Evolutionary conservation across 2,797 vertebrate species (phyloP), one percentile per base, ranked within the genome.

Genomic region (Percopsis omiscomaycus): DNA sequence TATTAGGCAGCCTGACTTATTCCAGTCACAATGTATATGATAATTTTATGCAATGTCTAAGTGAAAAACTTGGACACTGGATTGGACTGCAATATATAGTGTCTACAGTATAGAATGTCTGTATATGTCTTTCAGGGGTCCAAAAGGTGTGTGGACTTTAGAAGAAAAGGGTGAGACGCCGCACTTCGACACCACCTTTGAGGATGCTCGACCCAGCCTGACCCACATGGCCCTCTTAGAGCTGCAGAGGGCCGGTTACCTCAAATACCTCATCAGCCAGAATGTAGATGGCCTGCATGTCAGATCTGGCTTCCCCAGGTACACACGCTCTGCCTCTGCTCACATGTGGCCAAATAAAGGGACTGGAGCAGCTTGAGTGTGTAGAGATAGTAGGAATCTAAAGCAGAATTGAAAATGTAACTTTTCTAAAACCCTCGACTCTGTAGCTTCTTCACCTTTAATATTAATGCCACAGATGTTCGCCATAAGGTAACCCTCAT

Each of bases 71-170:
- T 22, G 22, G 22, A 22, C 22, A 22, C 22, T 22, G 22, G 22
- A 22, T 22, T 22, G 22, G 22, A 22, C 22, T 22, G 22, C 22
- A 22, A 22, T 22, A 22, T 22, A 22, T 22, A 14, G 14, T 27
- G 5, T n/a, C 22, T 42, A 3, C 13, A 4, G 27, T 49, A 1
- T 66, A 13, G 65, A 0, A 54, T 64, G 29, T 1, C 11, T 55
- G 0, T 63, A 0, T 64, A 22, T 70, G 14, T 69, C 29, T 68
- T 65, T 44, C 85, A 99, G 97, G 81, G 97, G 97, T 14, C 97
- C 97, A 15, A 97, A 95, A 49, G 97, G 97, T 0, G 97, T 99
- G 28, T 99, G 97, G 97, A 99, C 97, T 0, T 89, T 98, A 89
- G 97, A 98, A 61, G 91, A 98, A 84, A 94, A 82, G 54, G 97